Base-by-base conservation (phyloP, 2,888 invertebrate genomes). In the Allophyes oxyacanthae region DNA sequence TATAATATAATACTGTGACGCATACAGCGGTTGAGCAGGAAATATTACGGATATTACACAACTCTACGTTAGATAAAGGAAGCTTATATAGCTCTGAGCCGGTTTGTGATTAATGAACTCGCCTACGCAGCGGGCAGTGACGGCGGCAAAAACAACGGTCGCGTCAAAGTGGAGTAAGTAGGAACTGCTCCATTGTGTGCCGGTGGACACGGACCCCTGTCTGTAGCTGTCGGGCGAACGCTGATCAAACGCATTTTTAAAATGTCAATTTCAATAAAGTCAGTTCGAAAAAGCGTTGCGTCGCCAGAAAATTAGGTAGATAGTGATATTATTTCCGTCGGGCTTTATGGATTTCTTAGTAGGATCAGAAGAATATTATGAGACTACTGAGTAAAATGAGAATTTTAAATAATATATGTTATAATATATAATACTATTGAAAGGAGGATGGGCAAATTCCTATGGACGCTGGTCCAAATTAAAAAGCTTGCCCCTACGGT, bases 51-150 rank as follows among this genome's bases (percentile, higher is more conserved):
- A 66, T 64, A 75, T 59, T 64, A 69, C 61, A 57, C 32, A 58
- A 77, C 77, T 76, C 64, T 66, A 66, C 63, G 75, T 78, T 79
- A 85, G 82, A 87, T 88, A 86, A 86, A 84, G 79, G 81, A 78
- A 86, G 88, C 86, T 85, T 87, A 86, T 86, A 86, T 84, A 84
- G 84, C 82, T 79, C 77, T 70, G 85, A 83, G 84, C 81, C 86
- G 86, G 86, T 87, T 86, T 84, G 88, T 91, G 92, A 92, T 92
- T 91, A 92, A 92, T 92, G 91, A 86, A 87, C 84, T 84, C 79
- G 86, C 79, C 83, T 78, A 87, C 86, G 84, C 82, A 84, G 84
- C 70, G 80, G 73, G 77, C 69, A 76, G 77, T 70, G 78, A 78
- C 77, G 72, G 64, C 62, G 64, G 79, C 85, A 91, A 89, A 91